Base-by-base conservation (phyloP, 2,113 vertebrate genomes). In the Myotis davidii region DNA sequence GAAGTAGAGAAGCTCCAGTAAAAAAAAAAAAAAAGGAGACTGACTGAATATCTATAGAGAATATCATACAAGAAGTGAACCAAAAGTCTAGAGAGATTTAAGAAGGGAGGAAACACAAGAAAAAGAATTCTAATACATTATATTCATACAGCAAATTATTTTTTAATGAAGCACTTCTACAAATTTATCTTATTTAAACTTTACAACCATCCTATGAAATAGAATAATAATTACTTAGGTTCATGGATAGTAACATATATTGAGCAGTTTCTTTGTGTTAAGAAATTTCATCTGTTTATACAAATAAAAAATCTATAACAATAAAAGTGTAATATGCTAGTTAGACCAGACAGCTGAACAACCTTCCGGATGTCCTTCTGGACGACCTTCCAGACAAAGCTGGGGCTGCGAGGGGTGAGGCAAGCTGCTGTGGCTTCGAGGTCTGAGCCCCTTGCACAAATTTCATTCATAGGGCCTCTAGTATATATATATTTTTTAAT, bases 11-110 rank as follows among this genome's bases (percentile, higher is more conserved):
- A 84, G 16, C 1, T 7, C n/a, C 29, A 90, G 32, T 72, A 11
- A 94, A 90, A 81, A 48, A 94, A 84, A 82, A 56, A 77, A 92
- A 87, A 81, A 56, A 82, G 21, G n/a, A 86, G n/a, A 34, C 32
- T 9, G 34, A 74, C 27, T 72, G 17, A 54, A 34, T 64, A n/a
- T 81, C 9, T 45, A 23, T 18, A 56, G 2, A 87, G 54, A 93
- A 48, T 50, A 79, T 61, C 27, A 4, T 8, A n/a, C 13, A 39
- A 52, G 23, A 77, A 27, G 9, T 39, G 52, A 73, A n/a, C 9
- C 21, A 67, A 83, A 42, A 11, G 13, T 61, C 59, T 54, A 10
- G 74, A 45, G 45, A 67, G 56, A 83, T 65, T 70, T 67, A 73
- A 20, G 39, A 73, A 83, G n/a, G 25, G 42, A 61, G 20, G 45